Evolutionary conservation across 2,113 vertebrate species (phyloP).

Genomic region (Excalfactoria chinensis): DNA sequence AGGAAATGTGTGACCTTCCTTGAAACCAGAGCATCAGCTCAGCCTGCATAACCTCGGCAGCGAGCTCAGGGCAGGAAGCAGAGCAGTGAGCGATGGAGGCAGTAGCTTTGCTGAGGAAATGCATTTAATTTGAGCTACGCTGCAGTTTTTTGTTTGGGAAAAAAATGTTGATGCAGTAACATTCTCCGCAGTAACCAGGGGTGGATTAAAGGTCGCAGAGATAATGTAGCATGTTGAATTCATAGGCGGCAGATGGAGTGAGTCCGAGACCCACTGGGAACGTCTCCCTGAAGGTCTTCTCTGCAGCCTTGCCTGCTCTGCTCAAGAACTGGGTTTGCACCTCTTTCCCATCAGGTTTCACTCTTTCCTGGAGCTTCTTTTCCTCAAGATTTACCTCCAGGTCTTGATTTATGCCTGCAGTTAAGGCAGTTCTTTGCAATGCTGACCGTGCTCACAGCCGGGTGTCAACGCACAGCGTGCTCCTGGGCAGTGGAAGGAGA

Average conservation of each 20-base stretch:
- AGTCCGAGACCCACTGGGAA: background rate
- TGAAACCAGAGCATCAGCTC: constrained; percentile 29
- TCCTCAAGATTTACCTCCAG: background rate
- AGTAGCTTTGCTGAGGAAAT: constrained; percentile 59
- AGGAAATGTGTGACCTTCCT: constrained; percentile 24
- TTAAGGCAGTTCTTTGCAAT: background rate
- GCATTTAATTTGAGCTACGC: constrained; percentile 48
- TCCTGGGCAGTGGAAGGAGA: background rate
- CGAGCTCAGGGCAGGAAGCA: constrained; percentile 36
- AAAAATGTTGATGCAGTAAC: constrained; percentile 61
- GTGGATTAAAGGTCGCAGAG: constrained; percentile 53
- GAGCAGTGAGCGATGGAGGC: background rate
- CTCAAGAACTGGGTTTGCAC: background rate
- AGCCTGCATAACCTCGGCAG: constrained; percentile 10
- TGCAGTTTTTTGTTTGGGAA: constrained; percentile 55
- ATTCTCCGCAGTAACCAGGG: constrained; percentile 26
- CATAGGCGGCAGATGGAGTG: background rate
- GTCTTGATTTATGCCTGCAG: background rate
- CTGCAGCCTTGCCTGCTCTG: background rate
- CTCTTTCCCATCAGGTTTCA: background rate
- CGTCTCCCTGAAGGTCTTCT: background rate
- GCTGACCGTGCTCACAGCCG: fast-evolving
- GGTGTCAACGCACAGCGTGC: background rate
- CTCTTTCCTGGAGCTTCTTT: background rate
- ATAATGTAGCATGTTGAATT: constrained; percentile 24